A percentile compares a stretch with the other conserved stretches of the same genome.
Conservation (phyloP, 2,797 vertebrate genomes). For the Petrocephalus sullivani region DNA sequence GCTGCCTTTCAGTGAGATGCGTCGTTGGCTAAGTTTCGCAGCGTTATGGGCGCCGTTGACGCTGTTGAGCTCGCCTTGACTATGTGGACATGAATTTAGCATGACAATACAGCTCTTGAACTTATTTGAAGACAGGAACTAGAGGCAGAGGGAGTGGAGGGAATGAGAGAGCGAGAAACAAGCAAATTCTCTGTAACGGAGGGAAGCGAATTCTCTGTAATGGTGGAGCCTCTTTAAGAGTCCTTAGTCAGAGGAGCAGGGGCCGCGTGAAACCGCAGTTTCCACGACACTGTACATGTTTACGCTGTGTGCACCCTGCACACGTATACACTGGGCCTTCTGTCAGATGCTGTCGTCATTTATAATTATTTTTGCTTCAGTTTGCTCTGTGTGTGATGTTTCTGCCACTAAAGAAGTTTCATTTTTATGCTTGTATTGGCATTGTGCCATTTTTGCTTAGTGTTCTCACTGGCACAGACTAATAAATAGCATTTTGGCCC, state of each 20-base stretch:
- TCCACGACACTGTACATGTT: not conserved
- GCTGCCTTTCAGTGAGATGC: not conserved
- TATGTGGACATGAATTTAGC: not conserved
- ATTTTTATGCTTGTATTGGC: not conserved
- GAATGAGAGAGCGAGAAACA: not conserved
- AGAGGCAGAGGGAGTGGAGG: not conserved
- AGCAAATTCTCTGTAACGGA: not conserved
- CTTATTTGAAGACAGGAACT: not conserved
- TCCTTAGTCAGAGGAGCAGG: not conserved
- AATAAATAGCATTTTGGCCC: not conserved
- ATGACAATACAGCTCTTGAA: slow-evolving; percentile 10
- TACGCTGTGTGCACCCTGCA: not conserved
- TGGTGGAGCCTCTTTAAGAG: not conserved
- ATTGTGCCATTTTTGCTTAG: not conserved
- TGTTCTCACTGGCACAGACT: not conserved
- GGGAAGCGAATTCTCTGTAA: not conserved
- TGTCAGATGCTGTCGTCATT: not conserved
- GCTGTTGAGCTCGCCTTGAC: not conserved
- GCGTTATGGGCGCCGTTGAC: not conserved
- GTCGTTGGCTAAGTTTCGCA: not conserved
- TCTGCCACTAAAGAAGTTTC: not conserved
- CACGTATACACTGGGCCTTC: not conserved
- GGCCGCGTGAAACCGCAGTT: not conserved
- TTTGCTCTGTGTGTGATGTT: not conserved
- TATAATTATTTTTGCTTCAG: not conserved